Percentiles rank a stretch among this genome's conserved stretches.
Evolutionary conservation across 1,140 invertebrate species (phyloP).

Genomic region (Bombus impatiens): DNA sequence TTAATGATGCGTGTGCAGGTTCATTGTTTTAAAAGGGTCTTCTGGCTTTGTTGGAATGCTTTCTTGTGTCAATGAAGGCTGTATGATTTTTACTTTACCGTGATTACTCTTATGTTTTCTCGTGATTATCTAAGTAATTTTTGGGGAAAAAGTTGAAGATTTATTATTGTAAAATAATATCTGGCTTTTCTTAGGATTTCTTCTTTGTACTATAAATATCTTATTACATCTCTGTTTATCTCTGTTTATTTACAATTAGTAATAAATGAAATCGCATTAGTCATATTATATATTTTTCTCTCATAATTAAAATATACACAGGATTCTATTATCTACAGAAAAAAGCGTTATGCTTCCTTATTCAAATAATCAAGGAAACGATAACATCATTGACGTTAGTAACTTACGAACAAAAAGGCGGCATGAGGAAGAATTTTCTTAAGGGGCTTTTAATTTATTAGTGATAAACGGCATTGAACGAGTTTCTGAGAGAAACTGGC

Average conservation of each 20-base stretch:
- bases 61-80: background rate
- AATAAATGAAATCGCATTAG: background rate
- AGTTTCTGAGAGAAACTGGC: background rate
- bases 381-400: background rate
- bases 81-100: background rate
- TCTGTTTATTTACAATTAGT: background rate
- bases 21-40: background rate
- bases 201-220: background rate
- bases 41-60: background rate
- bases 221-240: background rate
- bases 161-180: background rate
- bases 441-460: background rate
- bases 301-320: background rate
- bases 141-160: background rate
- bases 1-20: background rate
- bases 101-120: background rate
- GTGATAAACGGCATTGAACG: conserved; percentile 1
- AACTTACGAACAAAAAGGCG: conserved; percentile 5
- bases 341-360: background rate
- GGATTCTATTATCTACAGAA: background rate
- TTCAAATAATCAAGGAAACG: background rate
- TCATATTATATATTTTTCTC: background rate
- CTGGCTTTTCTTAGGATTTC: background rate
- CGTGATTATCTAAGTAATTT: background rate
- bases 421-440: background rate